phyloP scores from a whole-genome alignment of 2,797 vertebrate species.

The Natrix natrix region DNA sequence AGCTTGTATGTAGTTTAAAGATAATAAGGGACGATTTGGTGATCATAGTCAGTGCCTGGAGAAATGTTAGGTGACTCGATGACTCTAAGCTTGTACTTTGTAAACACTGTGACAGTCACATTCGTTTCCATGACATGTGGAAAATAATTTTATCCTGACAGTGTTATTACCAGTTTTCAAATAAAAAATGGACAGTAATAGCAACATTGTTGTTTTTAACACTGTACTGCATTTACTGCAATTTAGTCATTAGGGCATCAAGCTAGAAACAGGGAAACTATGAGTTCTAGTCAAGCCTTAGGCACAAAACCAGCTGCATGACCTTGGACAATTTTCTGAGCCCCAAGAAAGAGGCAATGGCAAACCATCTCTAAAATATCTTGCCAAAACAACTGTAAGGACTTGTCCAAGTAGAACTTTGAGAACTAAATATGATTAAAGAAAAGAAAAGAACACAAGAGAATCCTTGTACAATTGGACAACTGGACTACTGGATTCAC shows the following conservation, averaged over 20 bases:
- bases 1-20: not conserved
- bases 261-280: not conserved
- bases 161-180: not conserved
- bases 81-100: not conserved
- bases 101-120: not conserved
- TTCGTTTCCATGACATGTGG: not conserved
- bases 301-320: not conserved
- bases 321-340: not conserved
- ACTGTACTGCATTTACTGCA: not conserved
- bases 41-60: not conserved
- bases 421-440: not conserved
- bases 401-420: not conserved
- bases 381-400: not conserved
- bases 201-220: not conserved
- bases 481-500: not conserved
- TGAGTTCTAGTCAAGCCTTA: not conserved
- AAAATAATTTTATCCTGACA: not conserved
- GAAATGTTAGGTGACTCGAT: not conserved
- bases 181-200: not conserved
- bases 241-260: not conserved
- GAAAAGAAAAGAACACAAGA: not conserved
- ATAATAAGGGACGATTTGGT: not conserved
- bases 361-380: not conserved
- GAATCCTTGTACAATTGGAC: not conserved
- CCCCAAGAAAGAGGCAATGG: not conserved